Conservation (phyloP, 2,797 vertebrate species). For the Tenualosa ilisha region DNA sequence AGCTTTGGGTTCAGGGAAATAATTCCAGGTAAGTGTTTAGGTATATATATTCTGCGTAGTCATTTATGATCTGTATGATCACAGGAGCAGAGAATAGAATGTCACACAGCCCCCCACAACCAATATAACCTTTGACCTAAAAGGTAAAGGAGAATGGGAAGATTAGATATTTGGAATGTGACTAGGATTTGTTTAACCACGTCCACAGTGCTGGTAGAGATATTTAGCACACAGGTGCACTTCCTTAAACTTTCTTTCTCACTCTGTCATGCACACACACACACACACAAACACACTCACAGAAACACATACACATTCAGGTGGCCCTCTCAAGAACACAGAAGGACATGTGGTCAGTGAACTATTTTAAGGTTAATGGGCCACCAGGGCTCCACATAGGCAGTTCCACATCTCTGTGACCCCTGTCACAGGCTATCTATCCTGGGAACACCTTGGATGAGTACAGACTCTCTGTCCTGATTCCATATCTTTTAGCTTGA, state of each 20-base stretch:
- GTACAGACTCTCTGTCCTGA: background rate
- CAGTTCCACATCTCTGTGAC: background rate
- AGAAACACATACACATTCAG: background rate
- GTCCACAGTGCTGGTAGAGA: background rate
- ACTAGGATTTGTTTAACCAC: background rate
- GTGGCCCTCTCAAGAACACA: background rate
- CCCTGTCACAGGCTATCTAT: background rate
- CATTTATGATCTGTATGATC: background rate
- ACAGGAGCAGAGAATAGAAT: background rate
- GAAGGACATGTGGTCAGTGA: background rate
- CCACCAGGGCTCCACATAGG: background rate
- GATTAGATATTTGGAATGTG: slow-evolving; percentile 14
- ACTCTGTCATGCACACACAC: background rate
- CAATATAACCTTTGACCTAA: background rate
- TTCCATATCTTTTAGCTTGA: background rate
- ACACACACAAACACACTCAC: background rate
- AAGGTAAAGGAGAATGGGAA: background rate
- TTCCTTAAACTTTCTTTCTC: background rate
- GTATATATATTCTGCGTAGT: background rate
- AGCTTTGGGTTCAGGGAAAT: background rate
- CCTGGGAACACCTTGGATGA: background rate
- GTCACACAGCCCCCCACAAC: background rate
- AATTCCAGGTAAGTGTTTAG: background rate
- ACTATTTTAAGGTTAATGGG: background rate
- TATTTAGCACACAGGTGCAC: background rate